phyloP scores from a whole-genome alignment of 2,113 vertebrate species.

The Ceyx melanurus region DNA sequence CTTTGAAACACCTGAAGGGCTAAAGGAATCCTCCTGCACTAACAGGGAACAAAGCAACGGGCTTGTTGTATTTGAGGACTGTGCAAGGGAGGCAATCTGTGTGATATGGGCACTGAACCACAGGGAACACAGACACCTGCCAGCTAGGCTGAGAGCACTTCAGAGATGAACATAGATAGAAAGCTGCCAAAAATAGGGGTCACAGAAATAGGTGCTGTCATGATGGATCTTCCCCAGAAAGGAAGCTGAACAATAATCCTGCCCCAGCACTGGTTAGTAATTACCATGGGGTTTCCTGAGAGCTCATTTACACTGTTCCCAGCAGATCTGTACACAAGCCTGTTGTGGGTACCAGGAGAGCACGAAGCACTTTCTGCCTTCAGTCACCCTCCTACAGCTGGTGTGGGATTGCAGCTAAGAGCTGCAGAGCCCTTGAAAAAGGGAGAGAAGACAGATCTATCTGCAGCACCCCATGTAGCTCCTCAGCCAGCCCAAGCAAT shows the following conservation, averaged over 20 bases:
- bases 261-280: neutral
- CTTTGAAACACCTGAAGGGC: neutral
- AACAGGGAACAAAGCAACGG: neutral
- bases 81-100: neutral
- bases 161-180: neutral
- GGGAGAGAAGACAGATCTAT: neutral
- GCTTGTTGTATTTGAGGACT: neutral
- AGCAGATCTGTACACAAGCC: neutral
- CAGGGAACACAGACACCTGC: neutral
- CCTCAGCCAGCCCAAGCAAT: neutral
- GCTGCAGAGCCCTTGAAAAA: neutral
- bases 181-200: neutral
- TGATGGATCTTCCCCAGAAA: neutral
- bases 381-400: neutral
- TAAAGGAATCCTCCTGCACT: neutral
- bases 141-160: neutral
- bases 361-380: neutral
- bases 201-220: neutral
- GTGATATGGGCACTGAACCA: neutral
- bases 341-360: neutral
- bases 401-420: neutral
- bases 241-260: neutral
- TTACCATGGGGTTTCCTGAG: neutral
- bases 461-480: neutral
- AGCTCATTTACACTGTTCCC: neutral